Evolutionary conservation across 2,113 vertebrate genomes (phyloP).

Genomic region (Esox niger): DNA sequence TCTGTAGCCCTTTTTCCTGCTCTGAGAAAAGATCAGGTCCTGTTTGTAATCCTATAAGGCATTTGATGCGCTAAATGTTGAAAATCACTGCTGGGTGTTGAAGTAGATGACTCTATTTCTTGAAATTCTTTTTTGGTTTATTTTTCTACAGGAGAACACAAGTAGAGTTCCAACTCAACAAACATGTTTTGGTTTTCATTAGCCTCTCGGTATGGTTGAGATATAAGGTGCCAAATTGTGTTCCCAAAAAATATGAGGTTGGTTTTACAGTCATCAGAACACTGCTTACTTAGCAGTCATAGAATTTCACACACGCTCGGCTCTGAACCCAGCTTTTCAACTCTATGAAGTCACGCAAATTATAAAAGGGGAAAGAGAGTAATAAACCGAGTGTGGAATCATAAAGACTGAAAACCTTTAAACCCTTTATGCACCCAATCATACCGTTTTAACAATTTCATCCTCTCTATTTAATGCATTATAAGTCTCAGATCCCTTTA

Average conservation of each 20-base stretch:
- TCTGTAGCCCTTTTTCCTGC: neutral
- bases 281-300: neutral
- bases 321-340: neutral
- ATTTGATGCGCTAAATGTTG: conserved; percentile 7
- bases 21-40: neutral
- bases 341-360: conserved; percentile 12
- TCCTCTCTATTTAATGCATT: conserved; percentile 20
- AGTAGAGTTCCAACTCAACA: no score
- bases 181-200: neutral
- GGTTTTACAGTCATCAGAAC: neutral
- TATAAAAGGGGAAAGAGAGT: neutral
- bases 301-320: neutral
- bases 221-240: neutral
- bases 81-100: neutral
- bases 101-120: neutral
- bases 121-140: neutral
- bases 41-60: neutral
- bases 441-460: conserved; percentile 15
- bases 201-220: neutral
- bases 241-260: no score
- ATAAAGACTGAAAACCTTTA: conserved; percentile 13
- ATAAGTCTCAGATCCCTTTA: conserved; percentile 24
- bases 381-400: conserved; percentile 4
- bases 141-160: neutral
- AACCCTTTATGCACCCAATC: conserved; percentile 6